phyloP scores from a whole-genome alignment of 1,140 invertebrate genomes.

The Penaeus japonicus region DNA sequence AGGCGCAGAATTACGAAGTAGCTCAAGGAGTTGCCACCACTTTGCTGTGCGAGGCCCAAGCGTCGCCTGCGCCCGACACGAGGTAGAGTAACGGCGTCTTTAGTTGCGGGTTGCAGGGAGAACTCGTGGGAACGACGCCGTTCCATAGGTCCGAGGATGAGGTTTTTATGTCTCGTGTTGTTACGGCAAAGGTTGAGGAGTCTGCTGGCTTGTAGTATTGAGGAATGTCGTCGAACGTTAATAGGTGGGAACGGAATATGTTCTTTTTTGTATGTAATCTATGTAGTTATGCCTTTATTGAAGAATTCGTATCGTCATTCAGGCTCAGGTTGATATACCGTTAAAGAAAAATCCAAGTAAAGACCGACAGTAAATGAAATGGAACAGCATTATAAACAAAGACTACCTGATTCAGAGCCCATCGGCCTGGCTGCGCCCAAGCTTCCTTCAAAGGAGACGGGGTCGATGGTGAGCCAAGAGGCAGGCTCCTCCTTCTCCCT shows the following conservation, averaged over 20 bases:
- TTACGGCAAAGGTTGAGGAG: no score
- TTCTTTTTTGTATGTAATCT: no score
- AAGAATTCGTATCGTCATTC: no score
- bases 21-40: constrained; percentile 9
- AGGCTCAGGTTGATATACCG: no score
- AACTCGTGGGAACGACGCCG: background rate
- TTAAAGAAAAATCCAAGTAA: no score
- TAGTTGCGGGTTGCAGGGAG: background rate
- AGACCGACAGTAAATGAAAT: no score
- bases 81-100: constrained; percentile 16
- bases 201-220: no score
- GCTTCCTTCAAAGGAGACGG: constrained; percentile 35
- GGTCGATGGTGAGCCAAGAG: constrained; percentile 28
- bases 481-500: constrained; percentile 24
- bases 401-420: constrained; percentile 23
- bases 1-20: constrained; percentile 47
- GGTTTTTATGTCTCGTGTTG: no score
- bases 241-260: no score
- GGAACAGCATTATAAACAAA: background rate
- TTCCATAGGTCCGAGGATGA: no score
- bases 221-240: no score
- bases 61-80: constrained; percentile 25
- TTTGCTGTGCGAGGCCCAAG: constrained; percentile 37
- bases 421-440: constrained; percentile 30
- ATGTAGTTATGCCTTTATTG: no score